Evolutionary conservation across 2,113 vertebrate species (phyloP).

Genomic region (Platysteira castanea): DNA sequence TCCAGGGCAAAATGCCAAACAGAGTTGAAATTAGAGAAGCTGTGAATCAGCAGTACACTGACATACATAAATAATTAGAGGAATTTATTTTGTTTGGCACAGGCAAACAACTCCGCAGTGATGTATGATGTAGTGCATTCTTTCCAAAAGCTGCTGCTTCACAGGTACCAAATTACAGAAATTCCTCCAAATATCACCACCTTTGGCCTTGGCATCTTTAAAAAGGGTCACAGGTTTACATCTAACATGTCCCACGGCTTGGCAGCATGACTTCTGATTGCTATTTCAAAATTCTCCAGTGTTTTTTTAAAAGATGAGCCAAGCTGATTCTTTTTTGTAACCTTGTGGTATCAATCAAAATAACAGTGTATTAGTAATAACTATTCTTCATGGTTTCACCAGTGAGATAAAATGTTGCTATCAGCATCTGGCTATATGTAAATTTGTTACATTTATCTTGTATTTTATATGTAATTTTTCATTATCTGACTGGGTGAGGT

Average conservation of each 20-base stretch:
- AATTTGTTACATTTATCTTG: not conserved
- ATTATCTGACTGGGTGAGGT: not conserved
- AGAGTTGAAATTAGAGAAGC: not conserved
- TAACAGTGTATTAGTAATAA: not conserved
- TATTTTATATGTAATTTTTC: not conserved
- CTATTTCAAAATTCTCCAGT: not conserved
- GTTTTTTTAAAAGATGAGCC: not conserved
- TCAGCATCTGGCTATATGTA: not conserved
- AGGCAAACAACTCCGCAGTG: not conserved
- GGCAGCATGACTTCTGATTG: not conserved
- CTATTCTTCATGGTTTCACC: not conserved
- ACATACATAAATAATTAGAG: slow-evolving; percentile 7
- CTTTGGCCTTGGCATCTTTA: not conserved
- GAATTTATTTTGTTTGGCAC: slow-evolving; percentile 30
- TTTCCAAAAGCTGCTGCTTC: not conserved
- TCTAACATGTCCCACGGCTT: not conserved
- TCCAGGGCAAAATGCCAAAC: slow-evolving; percentile 9
- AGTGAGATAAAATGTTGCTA: not conserved
- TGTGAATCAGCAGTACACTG: slow-evolving; percentile 30
- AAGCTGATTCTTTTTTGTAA: not conserved
- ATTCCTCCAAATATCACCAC: not conserved
- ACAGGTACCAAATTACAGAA: not conserved
- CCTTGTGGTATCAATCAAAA: not conserved
- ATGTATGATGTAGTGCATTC: not conserved
- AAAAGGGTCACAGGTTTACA: not conserved